Percentiles rank a stretch among this genome's conserved stretches.
Conservation (phyloP, 2,888 invertebrate genomes). For the Sphinx pinastri region DNA sequence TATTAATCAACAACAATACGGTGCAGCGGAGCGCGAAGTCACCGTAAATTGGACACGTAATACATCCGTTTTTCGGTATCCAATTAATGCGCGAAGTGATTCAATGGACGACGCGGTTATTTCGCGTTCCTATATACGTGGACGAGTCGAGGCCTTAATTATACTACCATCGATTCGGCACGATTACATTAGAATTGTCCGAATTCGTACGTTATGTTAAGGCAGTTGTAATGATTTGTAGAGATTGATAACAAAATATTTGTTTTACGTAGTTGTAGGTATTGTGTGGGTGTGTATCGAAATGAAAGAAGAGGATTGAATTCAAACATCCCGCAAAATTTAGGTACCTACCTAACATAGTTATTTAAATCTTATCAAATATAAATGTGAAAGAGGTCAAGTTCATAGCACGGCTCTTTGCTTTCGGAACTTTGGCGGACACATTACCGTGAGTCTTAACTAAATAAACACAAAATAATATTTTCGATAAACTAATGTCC, state of each 20-base stretch:
- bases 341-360: too few species aligned
- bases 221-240: background rate
- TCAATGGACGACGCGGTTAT: conserved; percentile 39
- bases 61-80: conserved; percentile 46
- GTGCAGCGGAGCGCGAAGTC: conserved; percentile 36
- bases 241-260: background rate
- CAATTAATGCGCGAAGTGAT: conserved; percentile 49
- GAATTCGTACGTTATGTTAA: background rate
- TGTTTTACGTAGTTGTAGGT: too few species aligned
- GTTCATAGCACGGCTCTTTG: too few species aligned
- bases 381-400: too few species aligned
- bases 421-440: too few species aligned
- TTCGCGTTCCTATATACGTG: conserved; percentile 28
- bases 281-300: too few species aligned
- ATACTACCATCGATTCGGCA: conserved; percentile 30
- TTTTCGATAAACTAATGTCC: too few species aligned
- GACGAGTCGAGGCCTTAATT: conserved; percentile 38
- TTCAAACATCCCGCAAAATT: background rate
- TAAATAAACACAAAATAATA: too few species aligned
- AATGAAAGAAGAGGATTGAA: background rate
- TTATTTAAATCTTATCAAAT: too few species aligned
- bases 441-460: too few species aligned
- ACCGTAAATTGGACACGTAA: conserved; percentile 36
- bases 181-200: conserved; percentile 2
- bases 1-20: conserved; percentile 24